Conservation (phyloP, 2,113 vertebrate genomes). For the Dermatemys mawii region DNA sequence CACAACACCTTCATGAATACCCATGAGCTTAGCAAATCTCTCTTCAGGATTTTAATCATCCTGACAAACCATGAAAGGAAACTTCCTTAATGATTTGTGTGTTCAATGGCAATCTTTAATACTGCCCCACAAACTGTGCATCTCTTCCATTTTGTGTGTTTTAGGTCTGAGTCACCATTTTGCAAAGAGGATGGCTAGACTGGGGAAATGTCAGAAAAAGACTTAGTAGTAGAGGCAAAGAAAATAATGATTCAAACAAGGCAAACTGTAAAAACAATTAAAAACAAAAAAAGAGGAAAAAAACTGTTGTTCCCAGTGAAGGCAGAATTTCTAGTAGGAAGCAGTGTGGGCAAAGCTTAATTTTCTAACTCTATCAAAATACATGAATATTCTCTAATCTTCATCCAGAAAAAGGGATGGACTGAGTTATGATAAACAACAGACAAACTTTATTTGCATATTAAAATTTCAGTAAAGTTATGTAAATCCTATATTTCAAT, state of each 20-base stretch:
- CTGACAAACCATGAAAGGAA: not conserved
- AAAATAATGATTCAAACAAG: not conserved
- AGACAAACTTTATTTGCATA: not conserved
- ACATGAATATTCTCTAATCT: not conserved
- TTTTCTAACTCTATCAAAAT: not conserved
- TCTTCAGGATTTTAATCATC: not conserved
- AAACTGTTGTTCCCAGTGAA: not conserved
- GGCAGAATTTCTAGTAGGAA: not conserved
- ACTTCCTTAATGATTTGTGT: accelerated
- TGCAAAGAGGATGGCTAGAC: not conserved
- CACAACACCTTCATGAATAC: not conserved
- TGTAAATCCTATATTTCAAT: not conserved
- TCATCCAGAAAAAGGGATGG: not conserved
- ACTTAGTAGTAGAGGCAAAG: not conserved
- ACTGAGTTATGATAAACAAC: not conserved
- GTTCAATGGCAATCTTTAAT: not conserved
- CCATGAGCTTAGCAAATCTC: not conserved
- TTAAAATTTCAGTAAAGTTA: not conserved
- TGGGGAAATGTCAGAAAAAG: not conserved
- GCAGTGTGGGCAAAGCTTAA: not conserved
- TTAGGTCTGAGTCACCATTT: not conserved
- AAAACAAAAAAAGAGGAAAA: not conserved
- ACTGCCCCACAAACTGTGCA: not conserved
- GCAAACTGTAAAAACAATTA: not conserved
- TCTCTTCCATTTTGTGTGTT: not conserved